Conservation (phyloP, 2,113 vertebrate genomes). For the Fregata magnificens region DNA sequence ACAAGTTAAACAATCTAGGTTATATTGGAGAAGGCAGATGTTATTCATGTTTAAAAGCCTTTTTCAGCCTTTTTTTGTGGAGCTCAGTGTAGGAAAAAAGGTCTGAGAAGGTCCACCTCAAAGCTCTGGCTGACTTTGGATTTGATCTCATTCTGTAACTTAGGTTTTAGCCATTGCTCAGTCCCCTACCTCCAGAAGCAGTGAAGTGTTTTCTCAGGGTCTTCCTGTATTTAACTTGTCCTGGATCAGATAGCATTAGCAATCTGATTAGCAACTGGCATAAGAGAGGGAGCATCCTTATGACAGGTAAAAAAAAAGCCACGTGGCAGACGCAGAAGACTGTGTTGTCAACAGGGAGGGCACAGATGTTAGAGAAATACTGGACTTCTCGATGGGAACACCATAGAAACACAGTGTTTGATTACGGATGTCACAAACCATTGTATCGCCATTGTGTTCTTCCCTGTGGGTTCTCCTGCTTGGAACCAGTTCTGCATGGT, state of each 20-base stretch:
- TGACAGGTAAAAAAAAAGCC: not conserved
- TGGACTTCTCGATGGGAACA: not conserved
- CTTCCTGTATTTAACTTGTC: not conserved
- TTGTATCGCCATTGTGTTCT: not conserved
- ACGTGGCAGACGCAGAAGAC: not conserved
- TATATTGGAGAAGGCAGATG: not conserved
- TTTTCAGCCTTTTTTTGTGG: not conserved
- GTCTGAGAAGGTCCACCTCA: not conserved
- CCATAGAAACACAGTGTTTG: not conserved
- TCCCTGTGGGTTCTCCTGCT: not conserved
- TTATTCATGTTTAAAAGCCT: not conserved
- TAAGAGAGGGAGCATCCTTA: not conserved
- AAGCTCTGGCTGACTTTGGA: not conserved
- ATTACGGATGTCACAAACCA: not conserved
- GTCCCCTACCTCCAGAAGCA: not conserved
- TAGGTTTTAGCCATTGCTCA: not conserved
- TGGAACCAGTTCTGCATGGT: not conserved
- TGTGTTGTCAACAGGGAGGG: not conserved
- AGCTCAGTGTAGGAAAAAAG: not conserved
- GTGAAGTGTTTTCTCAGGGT: not conserved
- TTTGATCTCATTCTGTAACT: not conserved
- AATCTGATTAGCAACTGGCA: not conserved
- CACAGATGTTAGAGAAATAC: not conserved
- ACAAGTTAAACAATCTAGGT: not conserved
- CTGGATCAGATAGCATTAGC: not conserved